These are phyloP conservation scores for Apeira syringaria DNA, from an alignment of 2,888 invertebrate species.

Conservation along the genomic window DNA sequence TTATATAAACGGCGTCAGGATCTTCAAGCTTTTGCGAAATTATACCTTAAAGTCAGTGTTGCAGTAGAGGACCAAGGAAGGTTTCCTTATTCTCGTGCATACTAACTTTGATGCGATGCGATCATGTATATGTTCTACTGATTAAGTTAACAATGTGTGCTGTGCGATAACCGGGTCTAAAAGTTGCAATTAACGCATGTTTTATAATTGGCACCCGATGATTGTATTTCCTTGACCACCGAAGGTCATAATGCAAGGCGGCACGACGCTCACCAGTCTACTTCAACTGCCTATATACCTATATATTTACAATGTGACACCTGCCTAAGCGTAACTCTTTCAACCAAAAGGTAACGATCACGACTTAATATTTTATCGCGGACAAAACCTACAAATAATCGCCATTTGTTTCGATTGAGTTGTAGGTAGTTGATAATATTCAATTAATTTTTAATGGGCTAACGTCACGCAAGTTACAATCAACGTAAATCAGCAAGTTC, in stretches of 20 bases:
- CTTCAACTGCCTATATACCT: constrained; percentile 43
- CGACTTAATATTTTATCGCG: background rate
- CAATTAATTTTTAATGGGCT: constrained; percentile 42
- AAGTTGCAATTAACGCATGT: constrained; percentile 58
- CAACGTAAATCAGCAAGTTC: constrained; percentile 43
- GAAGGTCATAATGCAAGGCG: constrained; percentile 70
- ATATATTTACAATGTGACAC: constrained; percentile 45
- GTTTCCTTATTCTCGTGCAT: background rate
- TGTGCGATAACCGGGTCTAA: constrained; percentile 64
- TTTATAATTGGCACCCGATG: constrained; percentile 62
- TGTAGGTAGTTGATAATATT: constrained; percentile 15
- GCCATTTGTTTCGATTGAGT: constrained; percentile 24
- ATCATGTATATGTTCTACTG: constrained; percentile 44
- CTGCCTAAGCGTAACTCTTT: constrained; percentile 3
- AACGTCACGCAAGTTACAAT: constrained; percentile 52
- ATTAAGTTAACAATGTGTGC: constrained; percentile 41
- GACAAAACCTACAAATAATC: constrained; percentile 3
- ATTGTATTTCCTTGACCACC: constrained; percentile 75
- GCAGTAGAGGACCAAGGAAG: too few relatives aligned
- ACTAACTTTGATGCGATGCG: constrained; percentile 52
- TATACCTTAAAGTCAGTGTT: constrained; percentile 2
- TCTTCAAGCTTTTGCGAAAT: constrained; percentile 59
- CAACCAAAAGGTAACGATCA: constrained; percentile 22
- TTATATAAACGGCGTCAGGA: constrained; percentile 6
- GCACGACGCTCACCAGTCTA: constrained; percentile 60